Conservation (phyloP, 2,113 vertebrate species). For the Amblyornis subalaris region DNA sequence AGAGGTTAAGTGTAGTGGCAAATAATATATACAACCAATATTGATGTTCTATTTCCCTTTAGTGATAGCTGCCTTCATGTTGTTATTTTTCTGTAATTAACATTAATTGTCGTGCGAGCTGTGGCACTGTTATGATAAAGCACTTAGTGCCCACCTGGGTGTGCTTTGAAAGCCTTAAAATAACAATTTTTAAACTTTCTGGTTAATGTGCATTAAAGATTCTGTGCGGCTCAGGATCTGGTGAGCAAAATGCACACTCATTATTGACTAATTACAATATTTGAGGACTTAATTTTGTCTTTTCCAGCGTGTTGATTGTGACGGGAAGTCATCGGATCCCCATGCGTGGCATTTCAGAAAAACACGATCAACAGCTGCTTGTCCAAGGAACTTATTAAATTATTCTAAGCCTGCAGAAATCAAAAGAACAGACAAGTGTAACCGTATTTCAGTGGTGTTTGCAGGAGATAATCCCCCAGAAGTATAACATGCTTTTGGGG, state of each 20-base stretch:
- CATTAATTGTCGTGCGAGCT: neutral
- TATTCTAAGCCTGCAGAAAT: neutral
- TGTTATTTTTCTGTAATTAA: neutral
- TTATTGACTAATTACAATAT: neutral
- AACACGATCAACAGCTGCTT: neutral
- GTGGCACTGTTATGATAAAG: neutral
- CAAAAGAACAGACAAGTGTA: neutral
- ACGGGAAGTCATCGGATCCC: neutral
- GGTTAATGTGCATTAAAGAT: neutral
- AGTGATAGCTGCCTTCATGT: neutral
- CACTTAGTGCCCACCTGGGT: neutral
- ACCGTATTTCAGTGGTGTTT: neutral
- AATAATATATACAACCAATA: fast-evolving
- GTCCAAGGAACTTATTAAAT: neutral
- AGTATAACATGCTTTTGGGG: neutral
- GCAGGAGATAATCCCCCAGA: neutral
- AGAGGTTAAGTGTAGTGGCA: neutral
- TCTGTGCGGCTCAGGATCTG: neutral
- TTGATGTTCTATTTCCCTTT: neutral
- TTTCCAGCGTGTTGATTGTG: neutral
- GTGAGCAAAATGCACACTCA: neutral
- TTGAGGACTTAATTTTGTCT: neutral
- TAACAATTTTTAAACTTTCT: neutral
- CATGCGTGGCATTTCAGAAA: neutral
- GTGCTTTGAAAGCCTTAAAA: neutral